Conservation (phyloP, 2,888 invertebrate genomes). For the Camponotus fellah region DNA sequence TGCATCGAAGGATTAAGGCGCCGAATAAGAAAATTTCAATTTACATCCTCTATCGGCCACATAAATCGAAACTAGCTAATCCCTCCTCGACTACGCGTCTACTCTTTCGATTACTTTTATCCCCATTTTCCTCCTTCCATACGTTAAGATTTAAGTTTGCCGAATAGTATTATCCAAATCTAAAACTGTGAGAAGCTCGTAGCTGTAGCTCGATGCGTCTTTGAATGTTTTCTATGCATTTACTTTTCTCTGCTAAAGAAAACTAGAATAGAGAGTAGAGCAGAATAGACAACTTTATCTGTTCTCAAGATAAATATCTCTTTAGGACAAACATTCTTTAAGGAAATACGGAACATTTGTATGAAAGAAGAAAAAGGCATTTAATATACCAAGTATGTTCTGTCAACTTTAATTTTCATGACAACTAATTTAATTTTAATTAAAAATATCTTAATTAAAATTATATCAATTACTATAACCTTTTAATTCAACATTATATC, state of each 20-base stretch:
- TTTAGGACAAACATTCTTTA: constrained; percentile 13
- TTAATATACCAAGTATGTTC: neutral
- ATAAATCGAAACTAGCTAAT: constrained; percentile 56
- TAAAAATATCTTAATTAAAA: neutral
- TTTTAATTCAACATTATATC: neutral
- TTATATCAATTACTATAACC: neutral
- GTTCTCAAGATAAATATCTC: constrained; percentile 13
- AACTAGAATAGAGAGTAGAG: constrained; percentile 33
- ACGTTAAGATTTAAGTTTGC: constrained; percentile 42
- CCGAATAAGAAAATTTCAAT: constrained; percentile 54
- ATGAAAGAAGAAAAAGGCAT: neutral
- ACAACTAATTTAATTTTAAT: neutral
- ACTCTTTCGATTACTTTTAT: constrained; percentile 18
- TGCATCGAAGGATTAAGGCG: constrained; percentile 42
- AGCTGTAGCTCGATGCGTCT: constrained; percentile 11
- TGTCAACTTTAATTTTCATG: neutral
- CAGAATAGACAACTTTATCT: constrained; percentile 26
- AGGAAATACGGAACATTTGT: neutral
- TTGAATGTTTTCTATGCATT: constrained; percentile 45
- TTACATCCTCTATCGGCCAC: constrained; percentile 30
- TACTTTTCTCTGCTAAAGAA: constrained; percentile 7
- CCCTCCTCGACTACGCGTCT: constrained; percentile 30
- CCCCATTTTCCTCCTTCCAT: neutral
- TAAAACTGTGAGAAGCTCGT: constrained; percentile 27
- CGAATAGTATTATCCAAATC: constrained; percentile 35